phyloP scores from a whole-genome alignment of 2,113 vertebrate species.

The Neopipo cinnamomea region DNA sequence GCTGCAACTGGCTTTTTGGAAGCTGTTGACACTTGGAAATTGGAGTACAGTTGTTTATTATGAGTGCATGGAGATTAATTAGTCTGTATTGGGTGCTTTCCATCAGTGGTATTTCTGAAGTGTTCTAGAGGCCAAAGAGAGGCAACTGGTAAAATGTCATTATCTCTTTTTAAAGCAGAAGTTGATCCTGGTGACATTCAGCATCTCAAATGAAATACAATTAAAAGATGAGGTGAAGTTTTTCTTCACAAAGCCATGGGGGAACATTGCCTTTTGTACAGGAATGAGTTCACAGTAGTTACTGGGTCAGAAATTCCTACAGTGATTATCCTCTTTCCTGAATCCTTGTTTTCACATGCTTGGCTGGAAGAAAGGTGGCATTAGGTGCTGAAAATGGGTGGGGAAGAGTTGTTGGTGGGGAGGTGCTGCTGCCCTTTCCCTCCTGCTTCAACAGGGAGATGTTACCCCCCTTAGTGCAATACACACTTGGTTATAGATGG shows the following conservation, averaged over 20 bases:
- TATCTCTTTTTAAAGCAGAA: background rate
- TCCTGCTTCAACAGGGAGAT: background rate
- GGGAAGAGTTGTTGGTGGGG: background rate
- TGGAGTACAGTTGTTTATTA: background rate
- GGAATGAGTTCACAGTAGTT: background rate
- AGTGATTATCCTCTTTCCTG: background rate
- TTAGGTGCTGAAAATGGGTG: background rate
- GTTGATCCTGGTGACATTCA: background rate
- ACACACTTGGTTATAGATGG: background rate
- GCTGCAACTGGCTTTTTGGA: background rate
- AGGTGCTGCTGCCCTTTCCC: background rate
- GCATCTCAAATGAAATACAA: background rate
- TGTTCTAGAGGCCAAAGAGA: background rate
- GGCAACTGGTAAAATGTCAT: background rate
- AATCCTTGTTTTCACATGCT: background rate
- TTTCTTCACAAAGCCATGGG: background rate
- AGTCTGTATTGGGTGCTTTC: background rate
- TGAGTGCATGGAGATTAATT: background rate
- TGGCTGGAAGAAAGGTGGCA: background rate
- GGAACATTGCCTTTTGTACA: background rate
- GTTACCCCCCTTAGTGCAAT: background rate
- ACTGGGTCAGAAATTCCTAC: background rate
- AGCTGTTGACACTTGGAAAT: background rate
- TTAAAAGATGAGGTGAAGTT: background rate
- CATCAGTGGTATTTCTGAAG: background rate